Base-by-base conservation (phyloP, 2,113 vertebrate species). In the Recurvirostra avosetta region DNA sequence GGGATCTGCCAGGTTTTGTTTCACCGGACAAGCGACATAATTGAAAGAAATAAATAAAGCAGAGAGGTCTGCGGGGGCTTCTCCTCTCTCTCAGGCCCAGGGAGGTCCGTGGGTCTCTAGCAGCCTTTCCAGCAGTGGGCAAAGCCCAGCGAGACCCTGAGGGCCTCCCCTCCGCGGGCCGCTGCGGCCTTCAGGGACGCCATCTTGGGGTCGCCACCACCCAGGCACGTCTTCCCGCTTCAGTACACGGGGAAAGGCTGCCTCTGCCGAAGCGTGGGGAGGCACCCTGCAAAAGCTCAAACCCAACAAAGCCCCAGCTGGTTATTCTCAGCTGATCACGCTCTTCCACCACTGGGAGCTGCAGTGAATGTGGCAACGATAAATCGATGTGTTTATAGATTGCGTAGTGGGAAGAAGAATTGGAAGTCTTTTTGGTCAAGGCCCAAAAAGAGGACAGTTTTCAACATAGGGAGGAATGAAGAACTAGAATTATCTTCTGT, bases 351-450 rank as follows among this genome's bases (percentile, higher is more conserved):
- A 17, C 1, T 3, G 19, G 8, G 9, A 71, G 12, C 50, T 5
- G 1, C 55, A 12, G 22, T 2, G 41, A 27, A 20, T 5, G 0
- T 3, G 9, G 2, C 32, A 19, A 1, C 0, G 3, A 17, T 52
- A 14, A 38, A 13, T n/a, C 5, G 4, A 5, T 10, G 6, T 55
- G 1, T 49, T 11, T 61, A 9, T 61, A 9, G 55, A 12, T 22
- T 13, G 11, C 1, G 0, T 16, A n/a, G 27, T 36, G 58, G 4
- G 1, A 63, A n/a, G 58, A 21, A 45, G 43, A 27, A 4, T 56
- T 67, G 8, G 36, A 36, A n/a, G 16, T 61, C 15, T 22, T 2
- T 6, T n/a, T 22, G 15, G 3, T 58, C 29, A 22, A n/a, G 12
- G 27, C 29, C 22, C 71, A 2, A 32, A 78, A 66, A 25, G 27